Base-by-base conservation (phyloP, 2,113 vertebrate genomes). In the Urocitellus parryii region DNA sequence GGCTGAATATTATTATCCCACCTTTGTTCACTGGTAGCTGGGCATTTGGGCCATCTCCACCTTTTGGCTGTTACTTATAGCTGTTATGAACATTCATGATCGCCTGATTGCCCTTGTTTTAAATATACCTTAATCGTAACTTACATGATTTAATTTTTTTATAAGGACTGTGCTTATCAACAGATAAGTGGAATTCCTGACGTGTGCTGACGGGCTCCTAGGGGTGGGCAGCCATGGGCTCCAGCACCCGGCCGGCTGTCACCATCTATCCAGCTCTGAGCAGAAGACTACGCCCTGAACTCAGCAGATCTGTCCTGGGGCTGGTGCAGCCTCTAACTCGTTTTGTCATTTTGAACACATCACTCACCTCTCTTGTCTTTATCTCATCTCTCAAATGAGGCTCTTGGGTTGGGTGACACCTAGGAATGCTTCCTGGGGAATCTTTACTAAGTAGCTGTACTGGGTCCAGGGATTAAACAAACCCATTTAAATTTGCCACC, bases 311-410 rank as follows among this genome's bases (percentile, higher is more conserved):
- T 37, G 22, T 48, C 39, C 11, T n/a, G 8, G 32, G 27, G 27
- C 34, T 34, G 9, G 16, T 0, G 10, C 51, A 32, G 42, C n/a
- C 79, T 94, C 29, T 12, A 25, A 42, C n/a, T 48, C 29, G 25
- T 45, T 79, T 48, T 65, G 88, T 85, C 88, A 48, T 56, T 88
- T 42, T 53, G 88, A 89, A 84, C 13, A 53, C 68, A 65, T 80
- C 73, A 8, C 34, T n/a, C 17, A 53, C 45, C 39, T 78, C 78
- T 74, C 77, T 67, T 1, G 8, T 61, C 65, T 56, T 78, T 8
- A 0, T 51, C 65, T 51, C 45, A 18, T 61, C 56, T 53, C 45
- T 9, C 48, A 83, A 88, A 37, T 34, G 51, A 88, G 56, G 24
- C 45, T 79, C 45, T n/a, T 39, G 72, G 61, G 72, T 34, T 68